A percentile compares a stretch with the other conserved stretches of the same genome.
These are phyloP conservation scores for Drosophila histrio DNA, from an alignment of 2,888 invertebrate species.

Conservation along the genomic window DNA sequence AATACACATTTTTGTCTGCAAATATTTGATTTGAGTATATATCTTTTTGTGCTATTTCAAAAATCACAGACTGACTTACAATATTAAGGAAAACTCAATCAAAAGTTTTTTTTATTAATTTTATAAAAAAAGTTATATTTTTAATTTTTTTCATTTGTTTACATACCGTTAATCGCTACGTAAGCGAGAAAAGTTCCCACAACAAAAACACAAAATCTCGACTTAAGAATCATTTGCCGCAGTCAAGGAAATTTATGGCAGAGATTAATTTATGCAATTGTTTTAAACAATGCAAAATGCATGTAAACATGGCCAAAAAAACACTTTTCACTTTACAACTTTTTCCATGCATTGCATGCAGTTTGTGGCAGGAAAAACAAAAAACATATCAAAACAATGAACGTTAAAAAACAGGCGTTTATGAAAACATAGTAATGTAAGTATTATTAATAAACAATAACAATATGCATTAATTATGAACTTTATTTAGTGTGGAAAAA, in stretches of 20 bases:
- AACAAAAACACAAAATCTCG: background rate
- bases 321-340: background rate
- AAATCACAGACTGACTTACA: no score
- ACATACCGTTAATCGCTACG: background rate
- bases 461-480: conserved; percentile 22
- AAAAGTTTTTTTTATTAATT: no score
- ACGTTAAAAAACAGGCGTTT: background rate
- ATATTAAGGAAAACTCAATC: no score
- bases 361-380: background rate
- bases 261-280: background rate
- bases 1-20: no score
- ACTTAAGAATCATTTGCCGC: background rate
- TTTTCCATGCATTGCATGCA: background rate
- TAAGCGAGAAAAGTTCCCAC: background rate
- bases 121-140: no score
- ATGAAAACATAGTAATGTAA: background rate
- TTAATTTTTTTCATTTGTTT: no score
- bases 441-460: conserved; percentile 20
- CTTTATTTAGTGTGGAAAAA: conserved; percentile 8
- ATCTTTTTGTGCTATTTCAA: no score
- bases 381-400: background rate
- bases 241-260: background rate
- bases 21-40: no score
- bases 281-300: background rate
- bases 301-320: background rate